A percentile compares a stretch with the other conserved stretches of the same genome.
Evolutionary conservation across 2,888 invertebrate genomes (phyloP).

Genomic region (Mayetiola destructor): DNA sequence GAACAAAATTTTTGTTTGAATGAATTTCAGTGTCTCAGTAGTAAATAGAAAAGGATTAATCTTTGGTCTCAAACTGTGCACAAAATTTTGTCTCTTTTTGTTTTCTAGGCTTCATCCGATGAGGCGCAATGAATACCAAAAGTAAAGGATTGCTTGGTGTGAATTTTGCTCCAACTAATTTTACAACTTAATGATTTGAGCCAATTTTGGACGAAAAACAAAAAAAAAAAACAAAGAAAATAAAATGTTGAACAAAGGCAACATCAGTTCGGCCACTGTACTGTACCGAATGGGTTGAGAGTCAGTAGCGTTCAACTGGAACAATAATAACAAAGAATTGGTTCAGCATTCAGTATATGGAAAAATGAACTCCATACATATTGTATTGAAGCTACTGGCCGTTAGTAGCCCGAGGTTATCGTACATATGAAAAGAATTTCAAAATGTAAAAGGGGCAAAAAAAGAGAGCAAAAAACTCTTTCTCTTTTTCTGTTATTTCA

Average conservation of each 20-base stretch:
- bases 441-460: too few species aligned
- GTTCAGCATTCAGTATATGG: not conserved
- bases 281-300: not conserved
- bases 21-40: too few species aligned
- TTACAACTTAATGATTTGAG: constrained; percentile 12
- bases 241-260: too few species aligned
- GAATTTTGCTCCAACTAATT: constrained; percentile 9
- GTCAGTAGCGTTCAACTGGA: constrained; percentile 5
- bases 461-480: constrained; percentile 6
- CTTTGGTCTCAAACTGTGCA: not conserved
- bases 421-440: not conserved
- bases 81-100: not conserved
- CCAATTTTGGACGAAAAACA: not conserved
- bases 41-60: constrained; percentile 7
- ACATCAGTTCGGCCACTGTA: too few species aligned
- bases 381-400: not conserved
- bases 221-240: not conserved
- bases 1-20: too few species aligned
- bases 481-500: not conserved
- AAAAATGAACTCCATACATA: not conserved
- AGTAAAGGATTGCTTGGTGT: not conserved
- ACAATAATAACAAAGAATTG: constrained; percentile 5
- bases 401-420: not conserved
- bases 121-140: too few species aligned
- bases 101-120: not conserved